Evolutionary conservation across 2,113 vertebrate species (phyloP), one percentile per base, ranked within the genome.

Genomic region (Forbesichthys agassizii): DNA sequence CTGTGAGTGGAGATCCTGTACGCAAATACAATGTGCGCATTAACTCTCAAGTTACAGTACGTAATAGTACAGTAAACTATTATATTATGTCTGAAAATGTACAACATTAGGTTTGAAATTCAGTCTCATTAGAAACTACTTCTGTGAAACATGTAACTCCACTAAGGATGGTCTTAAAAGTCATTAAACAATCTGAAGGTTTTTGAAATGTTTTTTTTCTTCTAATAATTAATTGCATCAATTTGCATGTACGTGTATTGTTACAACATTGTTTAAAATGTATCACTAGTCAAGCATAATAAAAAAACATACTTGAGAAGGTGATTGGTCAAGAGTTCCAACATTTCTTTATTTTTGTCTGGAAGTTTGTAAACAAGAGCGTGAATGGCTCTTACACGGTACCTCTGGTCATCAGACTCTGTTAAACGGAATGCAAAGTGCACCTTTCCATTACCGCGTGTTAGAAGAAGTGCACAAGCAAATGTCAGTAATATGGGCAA

Each of bases 321-420:
- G 82, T 98, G 96, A 82, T 94, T 95, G 76, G 95, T 96, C 75
- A 98, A 89, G 83, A 98, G 93, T 83, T 98, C 95, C 93, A 99
- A 90, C 96, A 98, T 98, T 75, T 95, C 90, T 89, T 93, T 93
- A 92, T 98, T 98, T 84, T 96, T 98, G 74, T 98, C 96, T 0
- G 97, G 96, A 51, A 99, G 85, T 80, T 94, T 98, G 91, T 98
- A 90, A n/a, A 98, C 95, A 52, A 98, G 88, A 0, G 96, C 96
- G 33, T 99, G 97, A 62, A 99, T 96, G 0, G 97, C 97, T 77
- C 95, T 95, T 64, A 98, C 95, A 81, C 97, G 93, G 86, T 99
- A 94, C 82, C 95, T 97, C 73, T 97, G 96, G 83, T 98, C 96
- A 83, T 99, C 97, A 10, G 96, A 97, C 84, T 96, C 97, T 99